Evolutionary conservation across 2,797 vertebrate genomes (phyloP).

Genomic region (Catostomus latipinnis): DNA sequence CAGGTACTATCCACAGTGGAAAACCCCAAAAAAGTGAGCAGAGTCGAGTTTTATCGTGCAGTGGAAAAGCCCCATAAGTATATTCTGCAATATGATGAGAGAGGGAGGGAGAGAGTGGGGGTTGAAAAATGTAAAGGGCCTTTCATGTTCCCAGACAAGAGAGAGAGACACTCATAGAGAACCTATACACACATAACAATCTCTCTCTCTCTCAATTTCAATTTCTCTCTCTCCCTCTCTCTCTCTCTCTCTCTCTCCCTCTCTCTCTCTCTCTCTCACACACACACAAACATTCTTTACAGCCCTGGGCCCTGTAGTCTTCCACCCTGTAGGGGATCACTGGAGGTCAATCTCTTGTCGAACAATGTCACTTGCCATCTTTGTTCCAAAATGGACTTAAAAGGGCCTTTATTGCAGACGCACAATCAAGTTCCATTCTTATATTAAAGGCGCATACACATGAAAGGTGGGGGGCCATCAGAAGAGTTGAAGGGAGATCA

Average conservation of each 20-base stretch:
- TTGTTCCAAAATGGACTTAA: slow-evolving; percentile 87
- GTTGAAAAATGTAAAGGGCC: slow-evolving; percentile 32
- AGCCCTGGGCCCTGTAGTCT: slow-evolving; percentile 60
- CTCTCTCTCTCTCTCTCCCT: too few species aligned
- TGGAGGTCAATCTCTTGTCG: slow-evolving; percentile 81
- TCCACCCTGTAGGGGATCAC: slow-evolving; percentile 74
- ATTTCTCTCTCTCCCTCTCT: too few species aligned
- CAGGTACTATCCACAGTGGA: too few species aligned
- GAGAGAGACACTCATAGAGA: slow-evolving; percentile 49
- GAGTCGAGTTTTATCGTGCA: too few species aligned
- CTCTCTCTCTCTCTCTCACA: too few species aligned
- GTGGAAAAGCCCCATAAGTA: not conserved
- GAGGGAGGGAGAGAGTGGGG: not conserved
- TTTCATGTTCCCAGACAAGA: slow-evolving; percentile 57
- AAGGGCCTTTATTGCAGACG: slow-evolving; percentile 75
- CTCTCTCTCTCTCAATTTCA: slow-evolving; percentile 11
- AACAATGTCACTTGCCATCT: slow-evolving; percentile 81
- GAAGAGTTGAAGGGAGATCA: slow-evolving; percentile 72
- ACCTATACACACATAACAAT: slow-evolving; percentile 40
- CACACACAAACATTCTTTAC: slow-evolving; percentile 64
- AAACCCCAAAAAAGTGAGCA: too few species aligned
- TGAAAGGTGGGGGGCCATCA: slow-evolving; percentile 83
- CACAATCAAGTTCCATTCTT: slow-evolving; percentile 77
- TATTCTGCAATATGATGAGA: not conserved
- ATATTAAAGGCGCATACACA: slow-evolving; percentile 81